Evolutionary conservation across 2,113 vertebrate genomes (phyloP).

Genomic region (Rhinopomastus cyanomelas): DNA sequence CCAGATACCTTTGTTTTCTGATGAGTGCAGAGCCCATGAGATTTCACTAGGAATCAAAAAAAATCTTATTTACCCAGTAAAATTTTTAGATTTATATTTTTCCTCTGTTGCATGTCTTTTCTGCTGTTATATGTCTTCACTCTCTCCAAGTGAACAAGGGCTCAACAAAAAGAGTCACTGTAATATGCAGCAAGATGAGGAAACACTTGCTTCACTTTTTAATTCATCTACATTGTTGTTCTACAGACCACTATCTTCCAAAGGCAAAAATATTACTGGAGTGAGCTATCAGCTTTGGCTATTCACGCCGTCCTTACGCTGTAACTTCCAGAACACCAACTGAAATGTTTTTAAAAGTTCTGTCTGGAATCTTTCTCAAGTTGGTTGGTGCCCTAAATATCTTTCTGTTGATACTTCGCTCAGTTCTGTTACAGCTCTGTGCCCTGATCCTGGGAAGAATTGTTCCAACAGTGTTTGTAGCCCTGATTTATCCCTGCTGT

Average conservation of each 20-base stretch:
- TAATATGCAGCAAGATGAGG: background rate
- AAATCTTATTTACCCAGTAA: background rate
- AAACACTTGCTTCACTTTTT: constrained; percentile 8
- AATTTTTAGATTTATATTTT: background rate
- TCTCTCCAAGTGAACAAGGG: background rate
- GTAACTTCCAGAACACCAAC: background rate
- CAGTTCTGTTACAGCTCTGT: background rate
- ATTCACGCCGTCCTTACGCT: background rate
- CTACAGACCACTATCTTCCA: background rate
- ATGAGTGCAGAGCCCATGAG: rapidly evolving
- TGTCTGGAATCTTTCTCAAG: background rate
- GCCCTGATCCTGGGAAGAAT: background rate
- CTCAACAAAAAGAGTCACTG: background rate
- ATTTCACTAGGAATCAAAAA: background rate
- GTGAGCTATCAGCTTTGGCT: background rate
- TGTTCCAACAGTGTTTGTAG: background rate
- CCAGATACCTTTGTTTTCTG: background rate
- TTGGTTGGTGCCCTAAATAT: background rate
- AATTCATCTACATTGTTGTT: background rate
- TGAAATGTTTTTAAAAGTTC: background rate
- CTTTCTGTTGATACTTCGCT: background rate
- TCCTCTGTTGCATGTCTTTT: background rate
- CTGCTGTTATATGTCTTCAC: background rate
- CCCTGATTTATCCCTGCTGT: background rate
- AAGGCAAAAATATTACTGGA: background rate